A percentile compares a stretch with the other conserved stretches of the same genome.
These are phyloP conservation scores for Mandrillus leucophaeus DNA, from an alignment of 2,113 vertebrate species.

Conservation along the genomic window DNA sequence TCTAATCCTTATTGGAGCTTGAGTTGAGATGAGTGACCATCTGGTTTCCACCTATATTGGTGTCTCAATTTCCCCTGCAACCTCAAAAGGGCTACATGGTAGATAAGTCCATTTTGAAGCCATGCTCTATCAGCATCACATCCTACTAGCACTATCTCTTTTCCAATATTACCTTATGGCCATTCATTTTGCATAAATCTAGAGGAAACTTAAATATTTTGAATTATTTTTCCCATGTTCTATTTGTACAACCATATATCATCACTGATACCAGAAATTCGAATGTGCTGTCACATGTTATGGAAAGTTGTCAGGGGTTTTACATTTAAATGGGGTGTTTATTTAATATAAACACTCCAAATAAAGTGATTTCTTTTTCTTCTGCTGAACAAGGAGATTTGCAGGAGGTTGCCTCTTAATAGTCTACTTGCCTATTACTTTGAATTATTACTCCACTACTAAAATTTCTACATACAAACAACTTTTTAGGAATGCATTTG, in stretches of 20 bases:
- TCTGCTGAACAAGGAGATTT: constrained; percentile 35
- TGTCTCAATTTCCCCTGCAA: not conserved
- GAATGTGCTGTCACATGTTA: not conserved
- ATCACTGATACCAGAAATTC: not conserved
- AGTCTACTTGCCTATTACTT: not conserved
- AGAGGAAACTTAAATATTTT: constrained; percentile 15
- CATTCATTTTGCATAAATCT: constrained; percentile 3
- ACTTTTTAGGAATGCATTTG: constrained; percentile 47
- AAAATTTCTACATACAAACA: not conserved
- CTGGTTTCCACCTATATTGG: not conserved
- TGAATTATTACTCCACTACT: constrained; percentile 22
- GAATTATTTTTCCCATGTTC: constrained; percentile 14
- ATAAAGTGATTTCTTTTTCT: constrained; percentile 6
- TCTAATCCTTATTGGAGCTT: not conserved
- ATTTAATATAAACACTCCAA: not conserved
- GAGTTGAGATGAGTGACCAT: not conserved
- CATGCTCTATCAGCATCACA: not conserved
- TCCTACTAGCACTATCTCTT: not conserved
- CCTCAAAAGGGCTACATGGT: not conserved
- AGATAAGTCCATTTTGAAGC: not conserved
- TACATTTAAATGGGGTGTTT: constrained; percentile 26
- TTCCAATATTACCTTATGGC: not conserved
- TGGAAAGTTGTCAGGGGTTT: constrained; percentile 3
- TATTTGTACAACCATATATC: not conserved
- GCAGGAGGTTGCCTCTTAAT: not conserved